These are phyloP conservation scores for Sciurus carolinensis DNA, from an alignment of 2,797 vertebrate species.

Conservation along the genomic window DNA sequence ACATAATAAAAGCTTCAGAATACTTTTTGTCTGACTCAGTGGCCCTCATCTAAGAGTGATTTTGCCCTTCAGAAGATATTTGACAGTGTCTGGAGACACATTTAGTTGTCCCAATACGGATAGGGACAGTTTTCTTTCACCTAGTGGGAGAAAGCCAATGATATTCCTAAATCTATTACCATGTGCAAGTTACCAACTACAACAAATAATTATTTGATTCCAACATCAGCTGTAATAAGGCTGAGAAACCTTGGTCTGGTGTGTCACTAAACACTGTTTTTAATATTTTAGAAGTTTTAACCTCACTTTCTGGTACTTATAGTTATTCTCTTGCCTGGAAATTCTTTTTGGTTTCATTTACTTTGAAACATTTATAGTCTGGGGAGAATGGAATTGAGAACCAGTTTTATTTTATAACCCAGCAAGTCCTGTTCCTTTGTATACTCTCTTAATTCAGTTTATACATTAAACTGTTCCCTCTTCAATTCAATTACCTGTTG, in stretches of 20 bases:
- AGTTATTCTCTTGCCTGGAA: not conserved
- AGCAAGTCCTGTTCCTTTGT: not conserved
- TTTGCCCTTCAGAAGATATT: not conserved
- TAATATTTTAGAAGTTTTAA: conserved; percentile 31
- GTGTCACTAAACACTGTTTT: not conserved
- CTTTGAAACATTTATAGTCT: not conserved
- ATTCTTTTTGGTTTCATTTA: conserved; percentile 11
- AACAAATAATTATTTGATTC: not conserved
- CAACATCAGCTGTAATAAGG: not conserved
- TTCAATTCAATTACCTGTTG: not conserved
- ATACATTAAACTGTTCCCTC: not conserved
- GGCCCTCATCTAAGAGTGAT: not conserved
- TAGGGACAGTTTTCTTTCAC: not conserved
- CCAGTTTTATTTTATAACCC: not conserved
- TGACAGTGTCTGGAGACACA: not conserved
- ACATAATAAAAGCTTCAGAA: not conserved
- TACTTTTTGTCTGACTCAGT: not conserved
- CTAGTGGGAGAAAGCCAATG: not conserved
- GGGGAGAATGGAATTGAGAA: not conserved
- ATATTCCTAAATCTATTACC: not conserved
- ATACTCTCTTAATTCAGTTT: not conserved
- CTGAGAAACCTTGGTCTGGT: not conserved
- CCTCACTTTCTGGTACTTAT: not conserved
- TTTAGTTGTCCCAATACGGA: not conserved
- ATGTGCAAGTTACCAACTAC: not conserved